Percentiles rank a stretch among this genome's conserved stretches.
Conservation (phyloP, 2,888 invertebrate species). For the Dastarcus helophoroides region DNA sequence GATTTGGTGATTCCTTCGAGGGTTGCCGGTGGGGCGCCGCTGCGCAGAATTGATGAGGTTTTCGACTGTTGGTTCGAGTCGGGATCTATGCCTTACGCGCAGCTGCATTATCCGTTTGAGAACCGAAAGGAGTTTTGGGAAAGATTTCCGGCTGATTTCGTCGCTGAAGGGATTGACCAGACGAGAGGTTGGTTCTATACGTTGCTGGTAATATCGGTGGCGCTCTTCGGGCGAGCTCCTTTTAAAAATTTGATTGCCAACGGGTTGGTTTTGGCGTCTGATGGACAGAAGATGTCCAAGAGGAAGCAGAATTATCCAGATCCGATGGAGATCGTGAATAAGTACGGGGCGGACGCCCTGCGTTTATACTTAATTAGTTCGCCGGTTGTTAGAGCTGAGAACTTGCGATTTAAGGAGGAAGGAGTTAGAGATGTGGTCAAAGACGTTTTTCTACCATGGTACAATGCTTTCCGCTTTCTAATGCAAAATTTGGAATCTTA, state of each 20-base stretch:
- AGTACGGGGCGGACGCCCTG: conserved; percentile 95
- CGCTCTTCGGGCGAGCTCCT: conserved; percentile 89
- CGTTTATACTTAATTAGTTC: conserved; percentile 94
- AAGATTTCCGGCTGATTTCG: conserved; percentile 95
- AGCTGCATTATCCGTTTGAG: conserved; percentile 93
- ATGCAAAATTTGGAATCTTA: conserved; percentile 85
- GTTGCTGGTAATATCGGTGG: conserved; percentile 87
- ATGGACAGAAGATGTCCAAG: conserved; percentile 99
- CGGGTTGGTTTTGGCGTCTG: conserved; percentile 89
- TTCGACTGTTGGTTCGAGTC: conserved; percentile 99
- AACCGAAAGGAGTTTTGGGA: conserved; percentile 77
- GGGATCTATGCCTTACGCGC: conserved; percentile 98
- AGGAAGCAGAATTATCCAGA: conserved; percentile 98
- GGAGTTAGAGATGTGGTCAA: conserved; percentile 94
- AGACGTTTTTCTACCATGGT: conserved; percentile 97
- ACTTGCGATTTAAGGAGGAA: conserved; percentile 91
- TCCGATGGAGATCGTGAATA: conserved; percentile 78
- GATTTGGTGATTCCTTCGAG: conserved; percentile 84
- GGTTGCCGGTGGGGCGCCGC: conserved; percentile 68
- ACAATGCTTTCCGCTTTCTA: conserved; percentile 84
- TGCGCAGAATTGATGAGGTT: conserved; percentile 81
- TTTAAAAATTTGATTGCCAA: conserved; percentile 97
- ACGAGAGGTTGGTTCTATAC: conserved; percentile 99
- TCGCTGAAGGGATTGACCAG: conserved; percentile 98
- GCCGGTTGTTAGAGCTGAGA: conserved; percentile 95